Evolutionary conservation across 35 echinoderm and acorn worm species (phyloP).

Genomic region (Chiridota heheva): DNA sequence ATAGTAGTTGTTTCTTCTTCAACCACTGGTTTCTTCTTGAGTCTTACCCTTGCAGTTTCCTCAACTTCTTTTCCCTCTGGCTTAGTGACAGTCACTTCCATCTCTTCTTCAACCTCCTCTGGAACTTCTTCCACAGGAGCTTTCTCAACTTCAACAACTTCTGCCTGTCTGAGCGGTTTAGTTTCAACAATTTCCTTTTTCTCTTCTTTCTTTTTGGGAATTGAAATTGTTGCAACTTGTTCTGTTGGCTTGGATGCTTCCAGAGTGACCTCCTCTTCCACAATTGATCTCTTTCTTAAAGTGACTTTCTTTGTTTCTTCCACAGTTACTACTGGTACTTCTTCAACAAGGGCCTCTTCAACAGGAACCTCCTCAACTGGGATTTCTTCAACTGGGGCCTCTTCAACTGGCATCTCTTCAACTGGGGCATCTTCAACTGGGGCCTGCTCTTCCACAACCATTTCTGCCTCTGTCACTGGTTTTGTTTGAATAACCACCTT

Average conservation of each 20-base stretch:
- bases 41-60: not conserved
- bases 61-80: constrained; percentile 4
- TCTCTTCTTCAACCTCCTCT: constrained; percentile 7
- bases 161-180: not conserved
- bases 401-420: not conserved
- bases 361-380: not conserved
- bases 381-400: not conserved
- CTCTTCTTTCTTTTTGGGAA: constrained; percentile 30
- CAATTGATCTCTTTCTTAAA: not conserved
- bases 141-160: not conserved
- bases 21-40: not conserved
- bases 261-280: constrained; percentile 20
- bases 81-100: constrained; percentile 18
- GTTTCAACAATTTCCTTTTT: not conserved
- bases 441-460: not conserved
- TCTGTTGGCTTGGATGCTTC: constrained; percentile 23
- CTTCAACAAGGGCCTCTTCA: not conserved
- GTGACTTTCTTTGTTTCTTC: not conserved
- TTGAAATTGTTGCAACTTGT: constrained; percentile 12
- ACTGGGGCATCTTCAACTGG: not conserved
- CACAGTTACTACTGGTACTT: not conserved
- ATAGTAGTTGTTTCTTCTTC: not conserved
- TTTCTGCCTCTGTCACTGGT: not conserved
- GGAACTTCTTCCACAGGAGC: constrained; percentile 16
- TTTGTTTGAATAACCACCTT: not conserved